These are phyloP conservation scores for Aepyceros melampus DNA, from an alignment of 2,113 vertebrate genomes.

Conservation along the genomic window DNA sequence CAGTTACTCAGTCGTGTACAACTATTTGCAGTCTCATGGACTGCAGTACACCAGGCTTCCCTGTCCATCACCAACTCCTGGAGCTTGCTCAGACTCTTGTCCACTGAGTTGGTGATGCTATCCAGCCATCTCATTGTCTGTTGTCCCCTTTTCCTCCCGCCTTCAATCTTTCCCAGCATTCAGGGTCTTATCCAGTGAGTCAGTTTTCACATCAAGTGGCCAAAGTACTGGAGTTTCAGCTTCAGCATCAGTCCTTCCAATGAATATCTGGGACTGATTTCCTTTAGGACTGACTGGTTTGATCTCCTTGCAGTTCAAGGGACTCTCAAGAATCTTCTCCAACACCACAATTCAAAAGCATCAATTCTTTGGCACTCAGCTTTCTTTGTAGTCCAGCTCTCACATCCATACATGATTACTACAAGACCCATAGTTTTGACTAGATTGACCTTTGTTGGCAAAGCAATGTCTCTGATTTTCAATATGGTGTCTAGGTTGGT, in stretches of 20 bases:
- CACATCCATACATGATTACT: background rate
- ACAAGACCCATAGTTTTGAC: background rate
- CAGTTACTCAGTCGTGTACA: background rate
- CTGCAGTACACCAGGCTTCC: background rate
- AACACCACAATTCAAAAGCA: background rate
- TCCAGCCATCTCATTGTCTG: background rate
- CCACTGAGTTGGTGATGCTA: background rate
- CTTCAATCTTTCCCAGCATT: background rate
- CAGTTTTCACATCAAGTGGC: background rate
- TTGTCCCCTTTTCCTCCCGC: fast-evolving
- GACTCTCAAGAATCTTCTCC: background rate
- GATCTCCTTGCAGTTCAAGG: background rate
- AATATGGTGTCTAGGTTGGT: background rate
- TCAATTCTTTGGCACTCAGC: background rate
- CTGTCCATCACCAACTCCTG: background rate
- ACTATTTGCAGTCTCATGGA: background rate
- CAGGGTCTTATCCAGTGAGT: background rate
- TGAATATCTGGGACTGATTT: background rate
- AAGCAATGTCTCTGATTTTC: background rate
- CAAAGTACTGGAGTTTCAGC: background rate
- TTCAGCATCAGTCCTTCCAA: background rate
- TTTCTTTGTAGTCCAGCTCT: background rate
- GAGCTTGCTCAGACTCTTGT: background rate
- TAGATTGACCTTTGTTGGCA: background rate
- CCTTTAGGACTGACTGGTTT: background rate